Evolutionary conservation across 2,888 invertebrate species (phyloP).

Genomic region (Phrixothrix hirtus): DNA sequence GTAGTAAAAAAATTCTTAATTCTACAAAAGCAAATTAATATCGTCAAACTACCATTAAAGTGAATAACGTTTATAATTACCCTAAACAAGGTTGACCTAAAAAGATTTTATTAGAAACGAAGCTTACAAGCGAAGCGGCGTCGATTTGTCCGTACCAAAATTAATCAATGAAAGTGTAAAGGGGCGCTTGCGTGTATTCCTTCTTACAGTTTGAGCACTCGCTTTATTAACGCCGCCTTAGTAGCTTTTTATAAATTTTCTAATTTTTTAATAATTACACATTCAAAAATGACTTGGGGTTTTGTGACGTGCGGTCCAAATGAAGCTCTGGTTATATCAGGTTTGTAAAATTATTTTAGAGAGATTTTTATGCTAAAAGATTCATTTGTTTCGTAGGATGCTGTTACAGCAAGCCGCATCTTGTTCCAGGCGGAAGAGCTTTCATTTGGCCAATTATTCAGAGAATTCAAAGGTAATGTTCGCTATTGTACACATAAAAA

Average conservation of each 20-base stretch:
- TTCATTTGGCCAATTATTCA: slow-evolving; percentile 96
- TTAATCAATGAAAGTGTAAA: slow-evolving; percentile 13
- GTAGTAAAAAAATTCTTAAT: too few relatives aligned
- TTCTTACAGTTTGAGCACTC: neutral
- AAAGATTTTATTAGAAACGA: neutral
- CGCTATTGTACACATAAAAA: too few relatives aligned
- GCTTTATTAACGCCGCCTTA: slow-evolving; percentile 5
- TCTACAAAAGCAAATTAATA: neutral
- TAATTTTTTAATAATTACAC: neutral
- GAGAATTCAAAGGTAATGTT: slow-evolving; percentile 78
- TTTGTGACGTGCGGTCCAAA: slow-evolving; percentile 95
- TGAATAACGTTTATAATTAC: neutral
- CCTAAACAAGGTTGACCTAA: neutral
- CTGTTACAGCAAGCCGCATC: slow-evolving; percentile 88
- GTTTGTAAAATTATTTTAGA: slow-evolving; percentile 63
- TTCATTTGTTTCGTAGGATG: slow-evolving; percentile 80
- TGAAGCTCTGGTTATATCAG: slow-evolving; percentile 92
- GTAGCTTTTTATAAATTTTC: slow-evolving; percentile 12
- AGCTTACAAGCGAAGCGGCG: slow-evolving; percentile 3
- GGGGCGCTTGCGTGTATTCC: slow-evolving; percentile 14
- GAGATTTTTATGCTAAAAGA: too few relatives aligned
- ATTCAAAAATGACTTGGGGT: slow-evolving; percentile 63
- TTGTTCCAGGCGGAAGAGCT: slow-evolving; percentile 94
- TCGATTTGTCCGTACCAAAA: slow-evolving; percentile 10
- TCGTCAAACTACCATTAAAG: neutral